Evolutionary conservation across 2,113 vertebrate species (phyloP).

Genomic region (Siniperca chuatsi): DNA sequence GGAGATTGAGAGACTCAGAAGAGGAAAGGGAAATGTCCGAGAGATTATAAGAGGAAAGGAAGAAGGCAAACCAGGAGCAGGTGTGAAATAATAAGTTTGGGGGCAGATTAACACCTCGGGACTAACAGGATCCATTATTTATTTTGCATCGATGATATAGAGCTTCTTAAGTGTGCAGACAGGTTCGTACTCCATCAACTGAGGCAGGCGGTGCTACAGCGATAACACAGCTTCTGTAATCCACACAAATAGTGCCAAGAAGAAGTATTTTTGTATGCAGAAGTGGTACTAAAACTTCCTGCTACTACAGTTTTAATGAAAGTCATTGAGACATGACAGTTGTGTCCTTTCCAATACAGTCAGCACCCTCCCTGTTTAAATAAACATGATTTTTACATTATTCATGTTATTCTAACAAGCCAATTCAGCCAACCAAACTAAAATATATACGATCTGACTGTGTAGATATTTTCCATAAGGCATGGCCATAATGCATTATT

Average conservation of each 20-base stretch:
- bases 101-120: conserved; percentile 15
- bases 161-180: not conserved
- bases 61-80: not conserved
- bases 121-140: conserved; percentile 33
- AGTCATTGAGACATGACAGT: not conserved
- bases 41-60: not conserved
- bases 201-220: not conserved
- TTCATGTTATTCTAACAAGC: not conserved
- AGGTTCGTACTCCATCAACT: not conserved
- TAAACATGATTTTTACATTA: no score
- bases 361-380: not conserved
- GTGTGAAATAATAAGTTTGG: conserved; percentile 32
- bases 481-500: not conserved
- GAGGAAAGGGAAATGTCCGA: not conserved
- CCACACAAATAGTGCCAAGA: not conserved
- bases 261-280: not conserved
- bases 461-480: not conserved
- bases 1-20: not conserved
- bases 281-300: not conserved
- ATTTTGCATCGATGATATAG: conserved; percentile 19
- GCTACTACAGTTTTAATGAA: not conserved
- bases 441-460: not conserved
- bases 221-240: not conserved
- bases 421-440: not conserved
- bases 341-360: not conserved